A percentile compares a stretch with the other conserved stretches of the same genome.
Conservation (phyloP, 2,113 vertebrate species). For the Paradoxurus hermaphroditus region DNA sequence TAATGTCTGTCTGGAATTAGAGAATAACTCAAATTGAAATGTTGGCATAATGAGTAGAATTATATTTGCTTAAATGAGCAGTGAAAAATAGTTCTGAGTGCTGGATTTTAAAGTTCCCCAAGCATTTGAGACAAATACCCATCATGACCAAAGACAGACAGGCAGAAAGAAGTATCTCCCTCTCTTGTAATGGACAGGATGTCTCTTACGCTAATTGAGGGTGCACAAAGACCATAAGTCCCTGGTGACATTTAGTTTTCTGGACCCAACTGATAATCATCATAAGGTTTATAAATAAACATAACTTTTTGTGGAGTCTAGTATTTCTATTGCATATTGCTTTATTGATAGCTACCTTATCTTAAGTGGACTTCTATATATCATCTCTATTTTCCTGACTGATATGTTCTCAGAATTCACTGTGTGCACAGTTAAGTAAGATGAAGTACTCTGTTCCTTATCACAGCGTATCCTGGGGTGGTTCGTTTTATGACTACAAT, state of each 20-base stretch:
- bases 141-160: not conserved
- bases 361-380: not conserved
- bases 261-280: not conserved
- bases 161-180: not conserved
- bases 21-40: not conserved
- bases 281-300: not conserved
- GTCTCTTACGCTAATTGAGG: not conserved
- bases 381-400: slow-evolving; percentile 21
- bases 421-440: not conserved
- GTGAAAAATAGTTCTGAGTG: not conserved
- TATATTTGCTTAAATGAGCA: not conserved
- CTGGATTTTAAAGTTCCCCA: not conserved
- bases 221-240: too few relatives aligned
- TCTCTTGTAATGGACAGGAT: not conserved
- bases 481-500: slow-evolving; percentile 11
- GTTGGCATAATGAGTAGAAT: not conserved
- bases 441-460: not conserved
- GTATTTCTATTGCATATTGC: not conserved
- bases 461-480: not conserved
- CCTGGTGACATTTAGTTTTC: not conserved
- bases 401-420: not conserved
- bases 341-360: slow-evolving; percentile 22
- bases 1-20: not conserved
- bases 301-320: not conserved
- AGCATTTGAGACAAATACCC: not conserved